Base-by-base conservation (phyloP, 2,888 invertebrate species). In the Eilema depressum region DNA sequence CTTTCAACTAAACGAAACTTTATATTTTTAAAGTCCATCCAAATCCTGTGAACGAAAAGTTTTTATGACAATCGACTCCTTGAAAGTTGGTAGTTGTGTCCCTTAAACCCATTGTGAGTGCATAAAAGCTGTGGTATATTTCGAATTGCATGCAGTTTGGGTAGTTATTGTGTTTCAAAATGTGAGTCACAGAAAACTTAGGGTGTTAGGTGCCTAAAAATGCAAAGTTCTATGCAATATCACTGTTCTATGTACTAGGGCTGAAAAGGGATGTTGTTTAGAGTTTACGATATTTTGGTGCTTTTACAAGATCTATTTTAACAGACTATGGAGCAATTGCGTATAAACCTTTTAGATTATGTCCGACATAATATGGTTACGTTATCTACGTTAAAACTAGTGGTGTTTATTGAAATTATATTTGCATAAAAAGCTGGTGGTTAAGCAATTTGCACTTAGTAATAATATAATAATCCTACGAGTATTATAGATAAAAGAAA, bases 41-140 rank as follows among this genome's bases (percentile, higher is more conserved):
- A 81, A 79, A 81, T 79, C 78, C 72, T 75, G 66, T 76, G 65
- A 76, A 72, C 75, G 69, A 63, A 62, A 81, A 80, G 76, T 80
- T 80, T 77, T 77, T 72, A 81, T 79, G 60, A 74, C 73, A 70
- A 78, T 74, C 69, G 73, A 77, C 79, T 77, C 68, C 61, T 61
- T 68, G 59, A 57, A 76, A 73, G 69, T 75, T 79, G 41, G 67
- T 59, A 33, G 30, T 67, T 69, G 71, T 71, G 65, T 68, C 69
- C 73, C n/a, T n/a, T 61, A 70, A 66, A 75, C 30, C 5, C 25
- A 70, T 70, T 66, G 71, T 72, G 63, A 67, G 25, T 56, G 62
- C 33, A 65, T 73, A 72, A 79, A 81, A 79, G 64, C 73, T 69
- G 8, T 68, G 37, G 25, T 60, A 59, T 30, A 68, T 67, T 61